These are phyloP conservation scores for Chrysolina americana DNA, from an alignment of 2,888 invertebrate species.

Conservation along the genomic window DNA sequence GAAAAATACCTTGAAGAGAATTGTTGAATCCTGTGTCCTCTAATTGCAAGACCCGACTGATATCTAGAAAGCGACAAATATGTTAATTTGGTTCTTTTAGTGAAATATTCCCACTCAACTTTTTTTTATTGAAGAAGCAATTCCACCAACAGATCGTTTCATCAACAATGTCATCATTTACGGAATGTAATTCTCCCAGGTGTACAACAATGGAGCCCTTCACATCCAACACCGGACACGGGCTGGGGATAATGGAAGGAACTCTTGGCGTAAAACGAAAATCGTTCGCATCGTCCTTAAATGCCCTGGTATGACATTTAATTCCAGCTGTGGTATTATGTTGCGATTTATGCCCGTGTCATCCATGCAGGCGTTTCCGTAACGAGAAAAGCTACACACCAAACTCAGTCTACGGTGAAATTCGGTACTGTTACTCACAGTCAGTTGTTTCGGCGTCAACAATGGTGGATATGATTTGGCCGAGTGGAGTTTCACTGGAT, in stretches of 20 bases:
- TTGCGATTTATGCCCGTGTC: slow-evolving; percentile 46
- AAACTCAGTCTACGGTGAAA: slow-evolving; percentile 30
- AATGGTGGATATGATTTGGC: not conserved
- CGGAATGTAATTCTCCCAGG: slow-evolving; percentile 5
- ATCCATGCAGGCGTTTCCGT: slow-evolving; percentile 46
- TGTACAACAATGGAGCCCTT: slow-evolving; percentile 14
- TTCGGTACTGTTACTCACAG: slow-evolving; percentile 9
- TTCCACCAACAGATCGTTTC: not conserved
- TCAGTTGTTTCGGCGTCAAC: slow-evolving; percentile 2
- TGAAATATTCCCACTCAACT: too few relatives aligned
- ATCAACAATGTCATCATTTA: not conserved
- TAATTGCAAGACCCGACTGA: too few relatives aligned
- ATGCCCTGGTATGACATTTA: slow-evolving; percentile 46
- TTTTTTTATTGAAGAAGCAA: too few relatives aligned
- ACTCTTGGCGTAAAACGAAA: slow-evolving; percentile 14
- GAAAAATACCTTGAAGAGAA: too few relatives aligned
- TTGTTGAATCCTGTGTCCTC: too few relatives aligned
- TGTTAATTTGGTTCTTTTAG: too few relatives aligned
- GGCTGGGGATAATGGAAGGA: slow-evolving; percentile 23
- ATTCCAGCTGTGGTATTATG: slow-evolving; percentile 45
- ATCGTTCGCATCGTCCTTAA: slow-evolving; percentile 40
- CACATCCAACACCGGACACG: slow-evolving; percentile 3
- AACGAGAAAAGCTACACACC: slow-evolving; percentile 44
- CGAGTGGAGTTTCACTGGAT: not conserved
- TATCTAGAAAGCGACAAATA: too few relatives aligned